Conservation (phyloP, 2,888 invertebrate genomes). For the Nipponacmea schrenckii region DNA sequence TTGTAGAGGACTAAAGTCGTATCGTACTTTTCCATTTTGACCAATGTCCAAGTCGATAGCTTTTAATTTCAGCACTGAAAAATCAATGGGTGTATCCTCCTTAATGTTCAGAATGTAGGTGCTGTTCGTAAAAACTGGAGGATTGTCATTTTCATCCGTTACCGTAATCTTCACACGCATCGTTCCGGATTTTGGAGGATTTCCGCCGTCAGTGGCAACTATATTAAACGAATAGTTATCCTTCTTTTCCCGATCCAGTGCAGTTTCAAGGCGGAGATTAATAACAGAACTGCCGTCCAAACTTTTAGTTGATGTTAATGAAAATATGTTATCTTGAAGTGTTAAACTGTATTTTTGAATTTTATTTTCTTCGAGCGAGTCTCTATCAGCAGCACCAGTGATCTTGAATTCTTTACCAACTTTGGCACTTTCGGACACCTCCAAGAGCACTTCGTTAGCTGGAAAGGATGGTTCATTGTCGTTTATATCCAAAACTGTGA, state of each 20-base stretch:
- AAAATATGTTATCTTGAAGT: conserved; percentile 41
- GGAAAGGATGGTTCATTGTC: conserved; percentile 52
- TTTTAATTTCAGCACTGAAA: conserved; percentile 19
- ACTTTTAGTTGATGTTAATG: conserved; percentile 44
- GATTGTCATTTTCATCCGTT: conserved; percentile 53
- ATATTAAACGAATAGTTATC: conserved; percentile 46
- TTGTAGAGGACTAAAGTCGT: conserved; percentile 33
- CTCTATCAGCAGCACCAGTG: conserved; percentile 47
- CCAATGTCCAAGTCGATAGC: conserved; percentile 50
- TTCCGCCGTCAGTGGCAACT: conserved; percentile 50
- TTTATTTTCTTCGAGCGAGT: conserved; percentile 45
- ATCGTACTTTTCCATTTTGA: conserved; percentile 45
- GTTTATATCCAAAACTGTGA: conserved; percentile 49
- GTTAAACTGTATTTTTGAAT: conserved; percentile 49
- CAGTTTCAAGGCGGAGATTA: conserved; percentile 43
- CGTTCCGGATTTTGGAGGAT: conserved; percentile 37
- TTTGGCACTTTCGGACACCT: conserved; percentile 35
- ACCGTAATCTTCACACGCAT: conserved; percentile 46
- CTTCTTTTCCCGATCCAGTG: conserved; percentile 48
- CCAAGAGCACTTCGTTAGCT: conserved; percentile 31
- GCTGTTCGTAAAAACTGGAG: conserved; percentile 38
- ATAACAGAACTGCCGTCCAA: conserved; percentile 49
- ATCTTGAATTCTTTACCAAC: conserved; percentile 33
- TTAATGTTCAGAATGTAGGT: conserved; percentile 42
- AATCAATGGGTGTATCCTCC: conserved; percentile 29